These are phyloP conservation scores for Drosophila bifasciata DNA, from an alignment of 1,140 invertebrate species.

Conservation along the genomic window DNA sequence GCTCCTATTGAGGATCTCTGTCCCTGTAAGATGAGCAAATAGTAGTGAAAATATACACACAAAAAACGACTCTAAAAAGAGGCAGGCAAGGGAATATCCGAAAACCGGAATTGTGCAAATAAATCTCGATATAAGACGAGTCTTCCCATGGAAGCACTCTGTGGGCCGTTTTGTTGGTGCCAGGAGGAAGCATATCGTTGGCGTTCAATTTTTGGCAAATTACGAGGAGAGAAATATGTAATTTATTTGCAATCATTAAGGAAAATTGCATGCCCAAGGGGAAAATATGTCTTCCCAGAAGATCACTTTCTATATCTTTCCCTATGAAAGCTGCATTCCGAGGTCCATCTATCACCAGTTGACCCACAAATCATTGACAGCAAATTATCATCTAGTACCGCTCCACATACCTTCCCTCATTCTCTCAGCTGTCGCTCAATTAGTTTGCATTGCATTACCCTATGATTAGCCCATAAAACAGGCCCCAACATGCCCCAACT, in stretches of 20 bases:
- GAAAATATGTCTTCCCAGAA: constrained; percentile 13
- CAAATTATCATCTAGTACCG: constrained; percentile 48
- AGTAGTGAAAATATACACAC: constrained; percentile 75
- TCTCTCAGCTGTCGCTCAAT: constrained; percentile 33
- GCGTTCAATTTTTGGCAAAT: constrained; percentile 56
- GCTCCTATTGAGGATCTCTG: constrained; percentile 45
- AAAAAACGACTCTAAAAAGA: constrained; percentile 34
- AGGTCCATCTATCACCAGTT: constrained; percentile 58
- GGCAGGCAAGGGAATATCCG: constrained; percentile 55
- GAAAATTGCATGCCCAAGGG: constrained; percentile 51
- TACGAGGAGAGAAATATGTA: constrained; percentile 67
- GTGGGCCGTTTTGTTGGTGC: constrained; percentile 23
- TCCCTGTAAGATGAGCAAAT: constrained; percentile 53
- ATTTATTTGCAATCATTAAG: constrained; percentile 79
- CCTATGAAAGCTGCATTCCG: constrained; percentile 13
- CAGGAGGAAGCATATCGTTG: constrained; percentile 65
- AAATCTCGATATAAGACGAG: constrained; percentile 72
- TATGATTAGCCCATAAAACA: constrained; percentile 9
- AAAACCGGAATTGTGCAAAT: constrained; percentile 83
- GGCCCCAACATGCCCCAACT: constrained; percentile 22
- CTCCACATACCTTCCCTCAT: constrained; percentile 27
- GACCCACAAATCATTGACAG: constrained; percentile 67
- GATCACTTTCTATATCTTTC: constrained; percentile 15
- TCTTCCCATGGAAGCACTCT: constrained; percentile 7
- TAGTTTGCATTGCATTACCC: constrained; percentile 40